Conservation (phyloP, 1,140 invertebrate species). For the Kradibia gibbosae region DNA sequence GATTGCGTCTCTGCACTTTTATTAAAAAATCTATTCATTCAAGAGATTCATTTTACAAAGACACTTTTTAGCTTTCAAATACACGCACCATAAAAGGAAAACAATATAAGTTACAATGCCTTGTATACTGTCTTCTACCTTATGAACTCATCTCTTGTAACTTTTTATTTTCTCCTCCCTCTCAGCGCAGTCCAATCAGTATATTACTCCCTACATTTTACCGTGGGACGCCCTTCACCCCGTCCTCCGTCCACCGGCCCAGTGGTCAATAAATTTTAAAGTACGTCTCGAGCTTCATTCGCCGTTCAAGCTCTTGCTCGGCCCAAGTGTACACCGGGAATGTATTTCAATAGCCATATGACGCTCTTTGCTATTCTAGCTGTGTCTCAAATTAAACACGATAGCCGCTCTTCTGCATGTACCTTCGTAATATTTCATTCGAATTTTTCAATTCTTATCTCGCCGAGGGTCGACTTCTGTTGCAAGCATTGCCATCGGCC, state of each 20-base stretch:
- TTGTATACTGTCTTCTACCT: neutral
- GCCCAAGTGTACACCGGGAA: neutral
- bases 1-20: too few species aligned
- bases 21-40: too few species aligned
- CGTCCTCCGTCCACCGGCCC: too few species aligned
- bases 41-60: too few species aligned
- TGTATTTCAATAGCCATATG: neutral
- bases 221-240: neutral
- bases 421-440: too few species aligned
- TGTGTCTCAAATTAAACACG: neutral
- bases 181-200: neutral
- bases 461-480: conserved; percentile 6
- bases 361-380: neutral
- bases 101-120: too few species aligned
- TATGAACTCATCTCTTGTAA: neutral
- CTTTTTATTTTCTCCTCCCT: neutral
- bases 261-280: neutral
- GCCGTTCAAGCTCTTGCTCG: neutral
- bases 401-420: neutral
- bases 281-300: neutral
- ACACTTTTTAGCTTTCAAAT: too few species aligned
- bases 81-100: too few species aligned
- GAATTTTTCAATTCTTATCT: conserved; percentile 24
- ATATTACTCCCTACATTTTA: neutral
- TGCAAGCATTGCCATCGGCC: neutral